phyloP scores from a whole-genome alignment of 2,113 vertebrate species.

The Podarcis muralis region DNA sequence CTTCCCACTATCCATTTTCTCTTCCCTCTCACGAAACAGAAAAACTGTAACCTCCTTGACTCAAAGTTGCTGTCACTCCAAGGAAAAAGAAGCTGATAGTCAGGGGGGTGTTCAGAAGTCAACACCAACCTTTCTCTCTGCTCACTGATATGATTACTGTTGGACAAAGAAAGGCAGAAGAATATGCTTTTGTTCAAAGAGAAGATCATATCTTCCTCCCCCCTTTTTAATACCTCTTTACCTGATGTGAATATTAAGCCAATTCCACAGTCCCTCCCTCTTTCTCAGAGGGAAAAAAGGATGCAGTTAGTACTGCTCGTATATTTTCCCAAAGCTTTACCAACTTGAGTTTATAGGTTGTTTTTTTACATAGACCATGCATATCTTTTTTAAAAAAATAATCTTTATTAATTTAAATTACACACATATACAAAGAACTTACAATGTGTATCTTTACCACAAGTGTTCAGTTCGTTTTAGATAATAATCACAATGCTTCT shows the following conservation, averaged over 20 bases:
- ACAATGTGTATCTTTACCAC: no score
- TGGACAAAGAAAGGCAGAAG: not conserved
- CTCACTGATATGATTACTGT: not conserved
- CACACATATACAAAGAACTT: no score
- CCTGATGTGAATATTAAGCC: not conserved
- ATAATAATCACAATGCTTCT: not conserved
- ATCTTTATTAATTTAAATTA: no score
- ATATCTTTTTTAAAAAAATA: no score
- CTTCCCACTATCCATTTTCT: not conserved
- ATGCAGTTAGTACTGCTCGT: no score
- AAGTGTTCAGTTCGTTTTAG: not conserved
- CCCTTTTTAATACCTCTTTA: not conserved
- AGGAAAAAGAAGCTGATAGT: not conserved
- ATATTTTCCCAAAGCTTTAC: rapidly evolving
- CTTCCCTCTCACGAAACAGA: not conserved
- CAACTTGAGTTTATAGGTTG: not conserved
- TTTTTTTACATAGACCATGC: not conserved
- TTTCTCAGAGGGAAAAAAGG: not conserved
- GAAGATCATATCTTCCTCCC: not conserved
- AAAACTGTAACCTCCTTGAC: not conserved
- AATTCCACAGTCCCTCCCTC: not conserved
- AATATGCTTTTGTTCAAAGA: not conserved
- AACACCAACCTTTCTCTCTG: not conserved
- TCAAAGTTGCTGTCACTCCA: not conserved
- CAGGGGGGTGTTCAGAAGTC: not conserved